phyloP scores from a whole-genome alignment of 1,140 invertebrate species.

The Pogonognathellus flavescens region DNA sequence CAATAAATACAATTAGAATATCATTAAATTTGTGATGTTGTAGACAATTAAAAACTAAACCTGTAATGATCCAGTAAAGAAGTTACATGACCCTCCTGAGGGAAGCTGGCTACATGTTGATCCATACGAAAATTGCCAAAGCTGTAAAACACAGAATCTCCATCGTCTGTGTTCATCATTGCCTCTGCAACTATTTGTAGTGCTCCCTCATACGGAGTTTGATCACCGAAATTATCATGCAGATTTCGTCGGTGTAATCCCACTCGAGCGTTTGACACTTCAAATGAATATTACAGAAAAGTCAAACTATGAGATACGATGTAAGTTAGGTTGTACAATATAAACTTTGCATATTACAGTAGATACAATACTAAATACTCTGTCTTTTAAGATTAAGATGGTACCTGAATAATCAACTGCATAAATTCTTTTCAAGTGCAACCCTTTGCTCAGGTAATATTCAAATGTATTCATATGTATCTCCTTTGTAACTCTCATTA shows the following conservation, averaged over 20 bases:
- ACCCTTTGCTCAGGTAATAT: conserved; percentile 51
- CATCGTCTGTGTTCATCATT: conserved; percentile 24
- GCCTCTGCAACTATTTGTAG: conserved; percentile 41
- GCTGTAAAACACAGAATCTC: conserved; percentile 55
- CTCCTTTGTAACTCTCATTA: conserved; percentile 24
- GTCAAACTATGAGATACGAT: too few relatives aligned
- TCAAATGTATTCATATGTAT: conserved; percentile 30
- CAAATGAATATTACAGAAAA: background rate
- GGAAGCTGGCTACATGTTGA: conserved; percentile 42
- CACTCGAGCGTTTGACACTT: conserved; percentile 51
- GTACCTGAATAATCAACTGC: conserved; percentile 52
- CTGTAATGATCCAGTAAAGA: conserved; percentile 1
- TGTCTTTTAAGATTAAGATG: background rate
- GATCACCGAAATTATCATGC: conserved; percentile 31
- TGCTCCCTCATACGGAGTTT: conserved; percentile 53
- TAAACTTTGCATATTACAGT: too few relatives aligned
- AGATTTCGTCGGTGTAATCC: conserved; percentile 26
- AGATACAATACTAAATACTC: too few relatives aligned
- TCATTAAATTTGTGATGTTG: background rate
- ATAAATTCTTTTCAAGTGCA: conserved; percentile 41
- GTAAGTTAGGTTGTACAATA: too few relatives aligned
- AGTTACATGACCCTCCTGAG: background rate
- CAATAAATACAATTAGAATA: background rate
- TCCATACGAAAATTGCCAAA: conserved; percentile 56
- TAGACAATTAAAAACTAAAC: background rate